A percentile compares a stretch with the other conserved stretches of the same genome.
phyloP scores from a whole-genome alignment of 2,797 vertebrate species.

The Ptychadena robeensis region DNA sequence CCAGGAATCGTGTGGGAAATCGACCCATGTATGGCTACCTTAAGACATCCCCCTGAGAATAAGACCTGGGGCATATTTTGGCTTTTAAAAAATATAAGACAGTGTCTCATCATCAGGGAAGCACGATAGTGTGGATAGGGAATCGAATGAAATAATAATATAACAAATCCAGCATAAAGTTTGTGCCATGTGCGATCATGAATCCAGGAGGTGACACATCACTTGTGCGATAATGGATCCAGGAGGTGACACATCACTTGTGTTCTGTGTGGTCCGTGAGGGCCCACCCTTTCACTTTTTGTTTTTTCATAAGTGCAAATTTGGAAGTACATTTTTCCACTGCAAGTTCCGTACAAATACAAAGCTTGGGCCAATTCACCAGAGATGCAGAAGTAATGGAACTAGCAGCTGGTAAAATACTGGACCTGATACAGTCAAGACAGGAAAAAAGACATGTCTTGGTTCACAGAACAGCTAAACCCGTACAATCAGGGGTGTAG shows the following conservation, averaged over 20 bases:
- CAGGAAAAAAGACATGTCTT: not conserved
- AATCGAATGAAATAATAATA: no score
- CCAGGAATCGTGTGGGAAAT: no score
- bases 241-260: not conserved
- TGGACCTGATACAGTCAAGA: not conserved
- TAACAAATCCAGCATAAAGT: no score
- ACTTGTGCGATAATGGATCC: not conserved
- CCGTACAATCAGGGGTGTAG: slow-evolving; percentile 17
- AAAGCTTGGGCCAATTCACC: not conserved
- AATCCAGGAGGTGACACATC: not conserved
- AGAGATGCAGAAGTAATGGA: not conserved
- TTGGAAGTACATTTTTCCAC: not conserved
- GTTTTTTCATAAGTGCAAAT: not conserved
- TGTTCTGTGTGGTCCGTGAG: not conserved
- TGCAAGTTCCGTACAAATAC: not conserved
- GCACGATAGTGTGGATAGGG: no score
- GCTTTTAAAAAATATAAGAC: no score
- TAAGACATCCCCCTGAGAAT: no score
- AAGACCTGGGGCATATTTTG: no score
- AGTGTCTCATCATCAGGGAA: no score
- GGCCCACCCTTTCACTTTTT: not conserved
- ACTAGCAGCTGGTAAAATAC: not conserved
- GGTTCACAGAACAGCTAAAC: slow-evolving; percentile 11
- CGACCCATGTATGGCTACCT: no score
- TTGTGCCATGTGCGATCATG: no score